phyloP scores from a whole-genome alignment of 1,140 invertebrate species.

The Drosophila parabipectinata region DNA sequence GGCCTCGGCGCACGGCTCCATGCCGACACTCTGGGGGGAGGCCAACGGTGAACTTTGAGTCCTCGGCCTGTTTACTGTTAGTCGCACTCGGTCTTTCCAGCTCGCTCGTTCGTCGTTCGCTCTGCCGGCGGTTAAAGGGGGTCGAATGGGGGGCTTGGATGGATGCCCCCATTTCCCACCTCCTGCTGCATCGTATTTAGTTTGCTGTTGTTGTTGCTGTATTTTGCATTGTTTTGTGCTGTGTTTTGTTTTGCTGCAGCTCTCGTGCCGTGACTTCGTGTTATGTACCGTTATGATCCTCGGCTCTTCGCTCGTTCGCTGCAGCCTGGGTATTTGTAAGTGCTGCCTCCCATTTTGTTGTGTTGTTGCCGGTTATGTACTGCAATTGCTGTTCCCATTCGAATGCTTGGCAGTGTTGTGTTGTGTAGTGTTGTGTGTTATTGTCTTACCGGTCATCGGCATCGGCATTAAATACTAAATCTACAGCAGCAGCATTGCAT shows the following conservation, averaged over 20 bases:
- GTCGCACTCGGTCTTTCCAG: constrained; percentile 78
- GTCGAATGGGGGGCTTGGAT: constrained; percentile 18
- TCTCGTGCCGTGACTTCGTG: constrained; percentile 78
- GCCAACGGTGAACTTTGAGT: constrained; percentile 34
- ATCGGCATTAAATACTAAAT: constrained; percentile 1
- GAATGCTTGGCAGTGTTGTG: constrained; percentile 50
- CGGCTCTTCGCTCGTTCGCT: constrained; percentile 70
- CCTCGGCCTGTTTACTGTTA: constrained; percentile 67
- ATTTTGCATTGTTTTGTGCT: constrained; percentile 83
- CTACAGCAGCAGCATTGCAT: neutral
- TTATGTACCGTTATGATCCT: constrained; percentile 77
- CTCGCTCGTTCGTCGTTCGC: constrained; percentile 81
- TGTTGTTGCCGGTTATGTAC: constrained; percentile 57
- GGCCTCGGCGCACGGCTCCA: neutral
- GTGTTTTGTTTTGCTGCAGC: constrained; percentile 82
- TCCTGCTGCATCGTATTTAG: constrained; percentile 75
- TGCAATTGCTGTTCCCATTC: constrained; percentile 42
- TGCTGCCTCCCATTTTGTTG: constrained; percentile 46
- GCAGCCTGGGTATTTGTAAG: constrained; percentile 34
- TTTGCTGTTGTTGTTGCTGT: constrained; percentile 63
- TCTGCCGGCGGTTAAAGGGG: constrained; percentile 49
- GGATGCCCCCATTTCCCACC: constrained; percentile 8
- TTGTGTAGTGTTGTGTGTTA: constrained; percentile 53
- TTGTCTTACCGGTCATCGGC: constrained; percentile 24
- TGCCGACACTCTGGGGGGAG: neutral